These are phyloP conservation scores for Tipula confusa DNA, from an alignment of 2,888 invertebrate genomes.

Conservation along the genomic window DNA sequence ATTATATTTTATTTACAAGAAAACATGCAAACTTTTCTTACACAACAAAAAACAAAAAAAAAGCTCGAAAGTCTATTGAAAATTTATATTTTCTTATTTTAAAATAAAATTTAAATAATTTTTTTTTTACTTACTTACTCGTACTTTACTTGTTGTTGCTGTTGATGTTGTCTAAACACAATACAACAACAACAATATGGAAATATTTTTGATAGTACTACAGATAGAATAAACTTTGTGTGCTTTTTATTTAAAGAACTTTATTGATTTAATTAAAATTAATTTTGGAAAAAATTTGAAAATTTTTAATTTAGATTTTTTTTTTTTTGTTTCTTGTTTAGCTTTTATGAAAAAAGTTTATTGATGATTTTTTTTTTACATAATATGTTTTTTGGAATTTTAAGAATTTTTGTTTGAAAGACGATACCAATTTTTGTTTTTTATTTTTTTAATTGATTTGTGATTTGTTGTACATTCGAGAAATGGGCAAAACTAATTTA, in stretches of 20 bases:
- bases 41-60: background rate
- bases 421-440: too few relatives aligned
- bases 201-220: background rate
- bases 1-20: slow-evolving; percentile 1
- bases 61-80: slow-evolving; percentile 25
- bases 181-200: background rate
- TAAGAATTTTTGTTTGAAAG: too few relatives aligned
- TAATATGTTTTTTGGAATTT: too few relatives aligned
- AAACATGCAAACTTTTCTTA: slow-evolving; percentile 8
- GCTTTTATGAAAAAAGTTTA: too few relatives aligned
- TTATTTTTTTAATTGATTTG: too few relatives aligned
- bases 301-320: background rate
- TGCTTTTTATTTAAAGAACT: background rate
- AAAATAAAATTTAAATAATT: background rate
- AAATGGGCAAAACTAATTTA: too few relatives aligned
- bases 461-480: too few relatives aligned
- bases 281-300: background rate
- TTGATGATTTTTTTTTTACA: too few relatives aligned
- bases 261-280: slow-evolving; percentile 25
- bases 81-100: slow-evolving; percentile 1
- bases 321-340: background rate
- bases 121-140: background rate
- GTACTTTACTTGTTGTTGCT: background rate
- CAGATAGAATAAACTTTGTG: background rate
- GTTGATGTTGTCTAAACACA: background rate